Percentiles rank a stretch among this genome's conserved stretches.
These are phyloP conservation scores for Okamejei kenojei DNA, from an alignment of 2,797 vertebrate species.

Conservation along the genomic window DNA sequence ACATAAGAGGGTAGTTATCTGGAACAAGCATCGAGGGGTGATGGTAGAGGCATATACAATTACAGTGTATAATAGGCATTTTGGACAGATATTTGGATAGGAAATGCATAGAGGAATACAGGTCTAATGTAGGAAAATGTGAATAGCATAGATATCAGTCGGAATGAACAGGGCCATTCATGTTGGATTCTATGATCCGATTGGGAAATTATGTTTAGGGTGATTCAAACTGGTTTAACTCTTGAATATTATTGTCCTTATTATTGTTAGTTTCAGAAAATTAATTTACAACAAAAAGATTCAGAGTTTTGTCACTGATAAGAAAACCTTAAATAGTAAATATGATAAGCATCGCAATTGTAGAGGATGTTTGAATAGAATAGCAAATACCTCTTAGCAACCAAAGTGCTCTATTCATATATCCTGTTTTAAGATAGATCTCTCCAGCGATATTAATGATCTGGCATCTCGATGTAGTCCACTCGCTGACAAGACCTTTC, in stretches of 20 bases:
- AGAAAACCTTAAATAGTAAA: not conserved
- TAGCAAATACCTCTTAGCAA: conserved; percentile 69
- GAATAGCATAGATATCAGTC: too few species aligned
- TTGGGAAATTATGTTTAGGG: too few species aligned
- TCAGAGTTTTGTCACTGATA: not conserved
- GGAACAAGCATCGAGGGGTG: too few species aligned
- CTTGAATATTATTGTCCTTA: not conserved
- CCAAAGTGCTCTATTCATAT: conserved; percentile 69
- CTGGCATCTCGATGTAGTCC: conserved; percentile 66
- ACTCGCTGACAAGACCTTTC: conserved; percentile 71
- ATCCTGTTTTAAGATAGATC: conserved; percentile 73
- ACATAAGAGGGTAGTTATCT: too few species aligned
- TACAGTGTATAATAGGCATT: too few species aligned
- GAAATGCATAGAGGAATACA: too few species aligned
- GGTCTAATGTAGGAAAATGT: too few species aligned
- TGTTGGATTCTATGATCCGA: too few species aligned
- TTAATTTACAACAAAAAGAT: not conserved
- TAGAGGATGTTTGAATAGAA: not conserved
- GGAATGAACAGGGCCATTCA: too few species aligned
- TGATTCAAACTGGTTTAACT: too few species aligned
- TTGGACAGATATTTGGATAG: too few species aligned
- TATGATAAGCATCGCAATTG: not conserved
- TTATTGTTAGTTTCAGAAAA: not conserved
- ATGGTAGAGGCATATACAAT: too few species aligned
- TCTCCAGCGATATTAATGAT: conserved; percentile 79